Evolutionary conservation across 1,140 invertebrate species (phyloP).

Genomic region (Brachystomella parvula): DNA sequence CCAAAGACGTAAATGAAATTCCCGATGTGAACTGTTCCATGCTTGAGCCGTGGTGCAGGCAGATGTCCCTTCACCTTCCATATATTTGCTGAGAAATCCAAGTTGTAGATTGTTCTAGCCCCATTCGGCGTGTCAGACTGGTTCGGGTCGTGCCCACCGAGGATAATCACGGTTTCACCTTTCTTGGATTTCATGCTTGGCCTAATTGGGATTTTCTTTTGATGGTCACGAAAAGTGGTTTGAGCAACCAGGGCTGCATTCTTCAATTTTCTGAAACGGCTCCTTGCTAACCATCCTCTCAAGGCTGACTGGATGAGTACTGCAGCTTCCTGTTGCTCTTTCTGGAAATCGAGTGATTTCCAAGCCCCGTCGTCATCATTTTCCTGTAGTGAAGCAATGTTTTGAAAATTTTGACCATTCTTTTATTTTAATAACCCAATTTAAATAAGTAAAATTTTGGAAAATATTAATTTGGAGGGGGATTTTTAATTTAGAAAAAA

Average conservation of each 20-base stretch:
- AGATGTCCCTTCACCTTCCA: neutral
- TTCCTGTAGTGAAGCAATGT: too few species aligned
- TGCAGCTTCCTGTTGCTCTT: neutral
- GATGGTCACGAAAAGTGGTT: neutral
- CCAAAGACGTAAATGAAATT: neutral
- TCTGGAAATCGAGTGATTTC: too few species aligned
- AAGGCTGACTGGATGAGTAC: neutral
- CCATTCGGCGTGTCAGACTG: neutral
- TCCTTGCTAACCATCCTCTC: slow-evolving; percentile 1
- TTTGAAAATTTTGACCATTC: too few species aligned
- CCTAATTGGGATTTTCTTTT: slow-evolving; percentile 4
- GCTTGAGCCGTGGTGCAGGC: neutral
- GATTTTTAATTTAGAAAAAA: neutral
- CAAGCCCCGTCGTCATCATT: too few species aligned
- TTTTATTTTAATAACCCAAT: too few species aligned
- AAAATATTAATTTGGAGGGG: too few species aligned
- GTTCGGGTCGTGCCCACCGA: slow-evolving; percentile 1
- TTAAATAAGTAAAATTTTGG: too few species aligned
- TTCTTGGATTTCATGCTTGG: neutral
- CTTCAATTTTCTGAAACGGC: neutral
- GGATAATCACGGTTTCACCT: neutral
- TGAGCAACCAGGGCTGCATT: neutral
- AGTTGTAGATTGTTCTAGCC: neutral
- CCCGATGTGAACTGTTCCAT: neutral
- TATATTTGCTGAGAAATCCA: neutral